Base-by-base conservation (phyloP, 2,888 invertebrate genomes). In the Odontocolon sp. region DNA sequence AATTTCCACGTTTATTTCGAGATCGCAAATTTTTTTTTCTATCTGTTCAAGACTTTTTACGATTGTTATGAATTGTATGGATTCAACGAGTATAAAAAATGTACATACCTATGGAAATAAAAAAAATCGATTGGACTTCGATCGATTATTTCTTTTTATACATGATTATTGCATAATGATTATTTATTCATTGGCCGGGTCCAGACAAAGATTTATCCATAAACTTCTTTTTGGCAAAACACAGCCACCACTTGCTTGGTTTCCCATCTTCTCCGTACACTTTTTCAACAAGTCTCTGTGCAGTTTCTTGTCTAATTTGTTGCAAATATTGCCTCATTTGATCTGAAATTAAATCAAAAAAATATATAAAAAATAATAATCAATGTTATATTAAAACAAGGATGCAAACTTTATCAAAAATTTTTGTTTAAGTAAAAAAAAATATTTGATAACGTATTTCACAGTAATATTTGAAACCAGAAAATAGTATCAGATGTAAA, bases 231-330 rank as follows among this genome's bases (percentile, higher is more conserved):
- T 98, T 98, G 26, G 98, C 96, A 92, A 99, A 99, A 90, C 99
- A 99, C 69, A 99, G 92, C 99, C 99, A 99, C 99, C 99, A 99
- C 92, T 99, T 99, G 89, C 97, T 98, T 5, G 99, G 98, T 87
- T 98, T 98, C 4, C 98, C 98, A 89, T 97, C 97, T 80, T 96
- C 96, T 2, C 88, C 87, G 40, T 89, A 89, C n/a, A 90, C 99
- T 91, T 95, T 96, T 75, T 99, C 98, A 89, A 96, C 95, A 9
- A 99, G 94, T 80, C 99, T 93, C 64, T 93, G 91, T 1, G 99
- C 99, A 26, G 97, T 96, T 91, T 99, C 99, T 91, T 99, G 98
- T 71, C 99, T 93, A 77, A 99, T 90, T 91, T 99, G 99, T 81
- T 96, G 95, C 75, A 99, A 91, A 91, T 99, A 99, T 81, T 96